Evolutionary conservation across 2,888 invertebrate species (phyloP), one percentile per base, ranked within the genome.

Genomic region (Cynaeus angustus): DNA sequence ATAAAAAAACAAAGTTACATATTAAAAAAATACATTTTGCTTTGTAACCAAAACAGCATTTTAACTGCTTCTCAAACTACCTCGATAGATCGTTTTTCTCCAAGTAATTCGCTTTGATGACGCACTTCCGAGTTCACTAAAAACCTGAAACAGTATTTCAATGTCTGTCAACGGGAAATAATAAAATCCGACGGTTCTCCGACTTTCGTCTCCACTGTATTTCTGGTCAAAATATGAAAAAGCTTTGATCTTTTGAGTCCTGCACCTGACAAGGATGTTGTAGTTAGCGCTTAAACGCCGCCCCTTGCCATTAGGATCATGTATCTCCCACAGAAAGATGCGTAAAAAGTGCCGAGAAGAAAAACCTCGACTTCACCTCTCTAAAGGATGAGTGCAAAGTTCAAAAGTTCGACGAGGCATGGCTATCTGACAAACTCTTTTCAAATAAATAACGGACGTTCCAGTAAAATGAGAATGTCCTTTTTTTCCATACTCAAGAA

Each of bases 101-200:
- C 26, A 30, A 67, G 52, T 61, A 61, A 37, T 61, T 67, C 59
- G 67, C 30, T 50, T 48, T 64, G 33, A 64, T 55, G 53, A 37
- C 14, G 56, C 38, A 58, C 59, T 48, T 28, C n/a, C 37, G 16
- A 14, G 48, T n/a, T 4, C 45, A 14, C 9, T 28, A 62, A 61
- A 66, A 52, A 66, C 66, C 61, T 66, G 70, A 66, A 66, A 56
- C 70, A n/a, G n/a, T n/a, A n/a, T n/a, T 70, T 70, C 70, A 61
- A 21, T 56, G 66, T 70, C 66, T 70, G 66, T 66, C 66, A 66
- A 66, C 46, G 66, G 48, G 62, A 70, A 70, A 70, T 70, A 66
- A 70, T 70, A 66, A 70, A 70, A 70, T 66, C 66, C 70, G 66
- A 59, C 70, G 61, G 26, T 21, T 45, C 43, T 56, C 10, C 33